Evolutionary conservation across 1,140 invertebrate species (phyloP).

Genomic region (Maniola jurtina): DNA sequence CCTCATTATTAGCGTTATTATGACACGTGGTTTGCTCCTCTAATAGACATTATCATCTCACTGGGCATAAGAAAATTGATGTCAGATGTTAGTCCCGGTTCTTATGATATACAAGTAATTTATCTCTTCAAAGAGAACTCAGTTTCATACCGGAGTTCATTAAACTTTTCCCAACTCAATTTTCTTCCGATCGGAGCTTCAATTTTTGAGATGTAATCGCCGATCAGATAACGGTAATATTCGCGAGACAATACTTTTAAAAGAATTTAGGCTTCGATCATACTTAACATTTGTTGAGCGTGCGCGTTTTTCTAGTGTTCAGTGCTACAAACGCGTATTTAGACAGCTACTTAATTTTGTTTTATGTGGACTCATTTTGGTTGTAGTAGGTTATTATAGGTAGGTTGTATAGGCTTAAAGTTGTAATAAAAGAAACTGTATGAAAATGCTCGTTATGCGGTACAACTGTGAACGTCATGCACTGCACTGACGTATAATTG

Average conservation of each 20-base stretch:
- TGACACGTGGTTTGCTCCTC: background rate
- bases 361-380: no score
- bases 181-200: conserved; percentile 33
- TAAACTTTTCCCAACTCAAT: conserved; percentile 56
- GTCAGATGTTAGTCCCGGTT: conserved; percentile 22
- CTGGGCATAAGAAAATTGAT: conserved; percentile 17
- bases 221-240: conserved; percentile 53
- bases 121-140: conserved; percentile 31
- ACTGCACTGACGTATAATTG: no score
- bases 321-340: no score
- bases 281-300: background rate
- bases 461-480: no score
- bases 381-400: no score
- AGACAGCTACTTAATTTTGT: no score
- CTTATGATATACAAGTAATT: conserved; percentile 30
- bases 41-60: conserved; percentile 6
- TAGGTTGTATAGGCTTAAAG: no score
- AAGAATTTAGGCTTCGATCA: conserved; percentile 54
- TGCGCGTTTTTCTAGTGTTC: no score
- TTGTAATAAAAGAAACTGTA: no score
- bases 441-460: no score
- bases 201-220: conserved; percentile 59
- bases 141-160: conserved; percentile 48
- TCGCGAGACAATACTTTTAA: conserved; percentile 50
- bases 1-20: no score